Base-by-base conservation (phyloP, 1,140 invertebrate species). In the Orius insidiosus region DNA sequence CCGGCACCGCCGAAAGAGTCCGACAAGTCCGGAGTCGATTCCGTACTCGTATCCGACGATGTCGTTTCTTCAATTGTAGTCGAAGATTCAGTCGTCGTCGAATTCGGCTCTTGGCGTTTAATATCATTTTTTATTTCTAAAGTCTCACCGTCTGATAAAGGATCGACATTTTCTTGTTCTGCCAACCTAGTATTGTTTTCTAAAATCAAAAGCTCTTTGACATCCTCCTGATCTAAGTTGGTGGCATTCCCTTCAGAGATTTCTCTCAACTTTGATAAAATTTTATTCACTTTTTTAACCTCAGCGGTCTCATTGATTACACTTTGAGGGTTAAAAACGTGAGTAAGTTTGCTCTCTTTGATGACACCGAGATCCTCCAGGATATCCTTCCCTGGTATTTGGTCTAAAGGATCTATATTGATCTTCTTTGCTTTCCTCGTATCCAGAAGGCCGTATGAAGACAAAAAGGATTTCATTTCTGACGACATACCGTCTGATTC, bases 1-100 rank as follows among this genome's bases (percentile, higher is more conserved):
- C 63, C 56, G 7, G 60, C 60, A 9, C 74, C 77, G 30, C 80
- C 81, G 56, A 86, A 85, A 1, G 81, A 85, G 51, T 75, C 77
- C 53, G 78, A 80, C 37, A 86, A 59, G 52, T 78, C 78, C n/a
- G 67, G 59, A 18, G 78, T 55, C 7, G 24, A 24, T 4, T 24
- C 24, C 7, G 24, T 24, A 24, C 24, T 24, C 24, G 24, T 4
- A 24, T 24, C 24, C 24, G 24, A 24, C 7, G 24, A 75, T 24
- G 71, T 32, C 14, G 45, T 38, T 36, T 32, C 33, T 39, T 50
- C 52, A 13, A 40, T 44, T 4, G 37, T 33, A 5, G n/a, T 18
- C 6, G 46, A 10, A 24, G 46, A 46, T 24, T 24, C 24, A 7
- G 24, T 24, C 3, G 24, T 24, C 24, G 24, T 24, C 24, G 24